Conservation (phyloP, 2,888 invertebrate genomes). For the Fragum fragum region DNA sequence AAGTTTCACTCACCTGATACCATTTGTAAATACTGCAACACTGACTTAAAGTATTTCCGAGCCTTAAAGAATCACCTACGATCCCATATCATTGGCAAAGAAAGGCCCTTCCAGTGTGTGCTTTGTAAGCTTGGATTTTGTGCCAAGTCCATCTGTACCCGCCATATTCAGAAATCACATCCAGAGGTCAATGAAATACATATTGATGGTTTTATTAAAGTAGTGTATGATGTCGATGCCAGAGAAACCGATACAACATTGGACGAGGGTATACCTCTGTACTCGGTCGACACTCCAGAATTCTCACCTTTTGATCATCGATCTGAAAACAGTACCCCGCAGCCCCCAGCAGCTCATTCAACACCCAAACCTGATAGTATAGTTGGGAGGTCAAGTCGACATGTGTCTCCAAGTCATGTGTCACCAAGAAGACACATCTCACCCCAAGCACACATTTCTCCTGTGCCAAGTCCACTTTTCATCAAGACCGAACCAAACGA, state of each 20-base stretch:
- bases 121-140: conserved; percentile 86
- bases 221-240: conserved; percentile 69
- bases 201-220: conserved; percentile 78
- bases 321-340: conserved; percentile 49
- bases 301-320: conserved; percentile 36
- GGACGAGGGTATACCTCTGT: conserved; percentile 68
- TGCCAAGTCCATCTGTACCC: conserved; percentile 86
- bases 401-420: conserved; percentile 52
- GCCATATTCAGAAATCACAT: conserved; percentile 87
- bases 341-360: conserved; percentile 73
- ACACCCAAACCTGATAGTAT: conserved; percentile 61
- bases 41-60: conserved; percentile 87
- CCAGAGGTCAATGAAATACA: conserved; percentile 76
- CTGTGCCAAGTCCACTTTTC: conserved; percentile 36
- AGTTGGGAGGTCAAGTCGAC: conserved; percentile 40
- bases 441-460: conserved; percentile 32
- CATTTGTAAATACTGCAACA: conserved; percentile 87
- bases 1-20: conserved; percentile 84
- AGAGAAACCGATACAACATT: conserved; percentile 64
- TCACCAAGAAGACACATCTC: conserved; percentile 37
- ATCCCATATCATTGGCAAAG: conserved; percentile 84
- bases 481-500: conserved; percentile 70
- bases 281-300: conserved; percentile 54
- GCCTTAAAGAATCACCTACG: conserved; percentile 87
- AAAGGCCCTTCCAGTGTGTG: conserved; percentile 86